These are phyloP conservation scores for Chaunax sp. DNA, from an alignment of 2,797 vertebrate genomes.

Conservation along the genomic window DNA sequence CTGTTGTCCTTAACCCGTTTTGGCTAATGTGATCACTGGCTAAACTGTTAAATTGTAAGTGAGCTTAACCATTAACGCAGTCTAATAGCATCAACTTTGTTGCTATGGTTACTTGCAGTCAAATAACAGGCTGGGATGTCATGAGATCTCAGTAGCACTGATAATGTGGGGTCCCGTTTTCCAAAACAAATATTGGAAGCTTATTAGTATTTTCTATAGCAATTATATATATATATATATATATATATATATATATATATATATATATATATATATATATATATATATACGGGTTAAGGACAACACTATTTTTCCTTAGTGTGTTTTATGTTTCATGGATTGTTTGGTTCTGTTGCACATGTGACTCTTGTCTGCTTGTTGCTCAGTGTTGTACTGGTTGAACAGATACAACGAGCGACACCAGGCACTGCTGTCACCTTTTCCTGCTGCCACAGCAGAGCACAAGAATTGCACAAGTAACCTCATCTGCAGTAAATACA, in stretches of 20 bases:
- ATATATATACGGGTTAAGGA: too few species aligned
- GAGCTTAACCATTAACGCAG: constrained; percentile 43
- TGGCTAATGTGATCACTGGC: constrained; percentile 32
- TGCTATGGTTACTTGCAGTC: constrained; percentile 35
- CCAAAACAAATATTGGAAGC: not conserved
- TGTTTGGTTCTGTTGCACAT: not conserved
- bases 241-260: not conserved
- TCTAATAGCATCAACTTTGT: constrained; percentile 39
- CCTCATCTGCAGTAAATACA: constrained; percentile 1
- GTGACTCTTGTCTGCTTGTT: not conserved
- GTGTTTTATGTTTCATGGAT: not conserved
- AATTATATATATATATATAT: not conserved
- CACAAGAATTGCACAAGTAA: not conserved
- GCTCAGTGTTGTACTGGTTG: constrained; percentile 7
- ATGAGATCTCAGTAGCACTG: not conserved
- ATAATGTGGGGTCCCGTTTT: not conserved
- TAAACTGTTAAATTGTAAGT: constrained; percentile 45
- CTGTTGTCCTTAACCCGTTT: constrained; percentile 16
- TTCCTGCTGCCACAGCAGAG: constrained; percentile 16
- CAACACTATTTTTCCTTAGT: not conserved
- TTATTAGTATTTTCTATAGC: not conserved
- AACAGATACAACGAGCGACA: constrained; percentile 5
- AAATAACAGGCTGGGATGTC: constrained; percentile 1
- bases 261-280: not conserved
- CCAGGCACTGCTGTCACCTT: constrained; percentile 1